phyloP scores from a whole-genome alignment of 2,113 vertebrate species.

The Lamprologus callipterus region DNA sequence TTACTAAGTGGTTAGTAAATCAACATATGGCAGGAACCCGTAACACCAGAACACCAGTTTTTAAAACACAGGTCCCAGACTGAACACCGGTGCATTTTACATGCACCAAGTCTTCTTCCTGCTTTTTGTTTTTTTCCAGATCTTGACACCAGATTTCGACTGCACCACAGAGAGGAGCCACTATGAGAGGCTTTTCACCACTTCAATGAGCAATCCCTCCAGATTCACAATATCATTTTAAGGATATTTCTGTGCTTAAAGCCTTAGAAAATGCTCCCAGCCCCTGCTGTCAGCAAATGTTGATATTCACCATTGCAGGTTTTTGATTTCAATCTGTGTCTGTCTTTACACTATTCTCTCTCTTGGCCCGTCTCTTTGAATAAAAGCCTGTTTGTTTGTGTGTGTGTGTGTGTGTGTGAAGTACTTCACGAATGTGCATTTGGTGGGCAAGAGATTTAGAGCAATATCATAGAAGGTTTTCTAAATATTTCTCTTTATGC shows the following conservation, averaged over 20 bases:
- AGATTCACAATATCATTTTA: slow-evolving; percentile 14
- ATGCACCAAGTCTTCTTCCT: neutral
- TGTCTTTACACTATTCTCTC: neutral
- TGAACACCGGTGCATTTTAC: neutral
- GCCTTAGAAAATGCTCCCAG: neutral
- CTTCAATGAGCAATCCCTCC: slow-evolving; percentile 17
- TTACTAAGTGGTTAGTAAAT: neutral
- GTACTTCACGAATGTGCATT: neutral
- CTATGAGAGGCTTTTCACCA: neutral
- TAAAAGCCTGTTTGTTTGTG: neutral
- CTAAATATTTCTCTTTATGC: neutral
- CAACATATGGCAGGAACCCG: neutral
- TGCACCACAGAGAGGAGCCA: neutral
- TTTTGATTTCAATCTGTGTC: slow-evolving; percentile 6
- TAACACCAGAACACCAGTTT: neutral
- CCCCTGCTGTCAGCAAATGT: neutral
- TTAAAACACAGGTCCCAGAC: neutral
- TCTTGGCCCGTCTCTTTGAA: neutral
- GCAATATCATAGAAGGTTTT: neutral
- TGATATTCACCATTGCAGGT: neutral
- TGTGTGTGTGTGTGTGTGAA: neutral
- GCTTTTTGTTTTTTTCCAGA: neutral
- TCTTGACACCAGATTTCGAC: neutral
- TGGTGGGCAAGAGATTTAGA: neutral
- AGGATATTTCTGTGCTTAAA: slow-evolving; percentile 9